These are phyloP conservation scores for Hydropsyche betteni DNA, from an alignment of 2,888 invertebrate species.

Conservation along the genomic window DNA sequence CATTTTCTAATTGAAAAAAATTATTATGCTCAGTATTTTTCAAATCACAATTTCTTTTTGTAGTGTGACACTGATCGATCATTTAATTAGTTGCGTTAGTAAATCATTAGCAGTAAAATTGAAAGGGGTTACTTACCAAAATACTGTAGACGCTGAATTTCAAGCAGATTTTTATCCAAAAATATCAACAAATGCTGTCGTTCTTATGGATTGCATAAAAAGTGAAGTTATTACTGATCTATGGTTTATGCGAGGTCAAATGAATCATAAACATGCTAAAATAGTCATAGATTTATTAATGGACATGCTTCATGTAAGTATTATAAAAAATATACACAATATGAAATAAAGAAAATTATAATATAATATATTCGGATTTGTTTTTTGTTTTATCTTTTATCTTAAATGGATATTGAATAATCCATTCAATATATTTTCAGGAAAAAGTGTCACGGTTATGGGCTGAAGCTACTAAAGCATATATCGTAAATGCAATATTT, in stretches of 20 bases:
- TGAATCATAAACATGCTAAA: conserved; percentile 86
- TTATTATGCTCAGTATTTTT: no score
- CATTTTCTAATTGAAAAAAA: no score
- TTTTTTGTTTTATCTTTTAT: conserved; percentile 22
- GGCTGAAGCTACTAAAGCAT: conserved; percentile 87
- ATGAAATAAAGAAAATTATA: neutral
- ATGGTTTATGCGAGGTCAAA: conserved; percentile 92
- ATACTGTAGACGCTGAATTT: neutral
- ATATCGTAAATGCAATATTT: conserved; percentile 86
- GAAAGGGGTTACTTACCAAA: conserved; percentile 65
- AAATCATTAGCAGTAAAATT: conserved; percentile 92
- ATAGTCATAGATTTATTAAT: conserved; percentile 86
- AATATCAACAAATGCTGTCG: conserved; percentile 8
- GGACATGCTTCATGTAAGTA: conserved; percentile 89
- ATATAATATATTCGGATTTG: neutral
- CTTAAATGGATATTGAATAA: conserved; percentile 3
- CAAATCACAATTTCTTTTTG: conserved; percentile 37
- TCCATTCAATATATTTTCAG: conserved; percentile 61
- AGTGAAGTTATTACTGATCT: conserved; percentile 57
- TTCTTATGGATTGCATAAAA: conserved; percentile 20
- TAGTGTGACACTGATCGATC: conserved; percentile 84
- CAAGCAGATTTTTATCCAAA: conserved; percentile 1
- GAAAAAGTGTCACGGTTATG: conserved; percentile 86
- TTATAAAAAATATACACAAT: neutral
- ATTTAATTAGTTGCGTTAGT: conserved; percentile 89